Evolutionary conservation across 2,113 vertebrate species (phyloP).

Genomic region (Leptodactylus fuscus): DNA sequence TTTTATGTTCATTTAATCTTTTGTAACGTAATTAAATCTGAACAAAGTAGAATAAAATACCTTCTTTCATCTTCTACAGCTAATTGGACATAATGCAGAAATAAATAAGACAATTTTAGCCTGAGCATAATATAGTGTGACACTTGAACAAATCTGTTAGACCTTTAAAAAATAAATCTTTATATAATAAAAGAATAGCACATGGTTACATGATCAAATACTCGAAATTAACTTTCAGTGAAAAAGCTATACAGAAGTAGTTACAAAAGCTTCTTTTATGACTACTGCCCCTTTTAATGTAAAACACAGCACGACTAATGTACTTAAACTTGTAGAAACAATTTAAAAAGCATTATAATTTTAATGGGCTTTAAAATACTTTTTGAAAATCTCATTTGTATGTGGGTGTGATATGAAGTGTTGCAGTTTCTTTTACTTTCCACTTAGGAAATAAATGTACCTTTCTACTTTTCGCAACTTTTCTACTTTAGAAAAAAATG

Average conservation of each 20-base stretch:
- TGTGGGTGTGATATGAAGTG: constrained; percentile 54
- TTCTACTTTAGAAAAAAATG: constrained; percentile 9
- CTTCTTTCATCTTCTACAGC: background rate
- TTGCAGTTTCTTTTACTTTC: constrained; percentile 32
- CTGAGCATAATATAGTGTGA: background rate
- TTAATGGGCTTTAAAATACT: constrained; percentile 48
- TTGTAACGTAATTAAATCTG: constrained; percentile 16
- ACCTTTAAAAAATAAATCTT: constrained; percentile 31
- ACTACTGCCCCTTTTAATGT: constrained; percentile 35
- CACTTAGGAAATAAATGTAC: constrained; percentile 44
- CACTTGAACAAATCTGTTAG: constrained; percentile 32
- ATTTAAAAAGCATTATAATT: constrained; percentile 56
- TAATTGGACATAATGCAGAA: constrained; percentile 33
- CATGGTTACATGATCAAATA: constrained; percentile 1
- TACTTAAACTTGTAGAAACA: constrained; percentile 51
- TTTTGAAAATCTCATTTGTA: constrained; percentile 53
- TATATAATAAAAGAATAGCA: background rate
- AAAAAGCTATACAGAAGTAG: constrained; percentile 18
- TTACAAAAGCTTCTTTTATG: constrained; percentile 34
- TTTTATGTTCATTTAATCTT: constrained; percentile 10
- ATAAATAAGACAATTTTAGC: background rate
- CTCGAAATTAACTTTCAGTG: constrained; percentile 14
- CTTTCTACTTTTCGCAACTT: constrained; percentile 25
- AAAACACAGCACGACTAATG: constrained; percentile 49
- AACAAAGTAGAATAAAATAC: constrained; percentile 14